Evolutionary conservation across 2,113 vertebrate genomes (phyloP), one percentile per base, ranked within the genome.

Genomic region (Pitta sordida): DNA sequence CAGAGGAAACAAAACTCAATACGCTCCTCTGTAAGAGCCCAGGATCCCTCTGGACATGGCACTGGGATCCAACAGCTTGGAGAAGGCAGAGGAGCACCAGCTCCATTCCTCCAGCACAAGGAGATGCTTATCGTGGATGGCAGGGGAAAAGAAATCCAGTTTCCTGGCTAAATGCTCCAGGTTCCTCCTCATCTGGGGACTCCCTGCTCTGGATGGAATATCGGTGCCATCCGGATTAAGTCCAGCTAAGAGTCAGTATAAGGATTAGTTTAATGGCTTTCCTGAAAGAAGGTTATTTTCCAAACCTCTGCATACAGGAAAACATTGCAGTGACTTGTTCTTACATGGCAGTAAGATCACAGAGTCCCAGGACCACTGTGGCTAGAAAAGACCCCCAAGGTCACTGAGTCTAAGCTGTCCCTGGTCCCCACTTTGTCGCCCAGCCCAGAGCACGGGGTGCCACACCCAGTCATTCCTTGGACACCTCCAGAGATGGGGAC

Each of bases 1-100:
- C 2, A 20, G 90, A 91, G 82, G 87, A 80, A 94, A 94, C 67
- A 85, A 68, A 92, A 88, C 74, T 96, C 87, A 96, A 91, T 96
- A 82, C 7, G 4, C 52, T 91, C 68, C 75, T 95, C 79, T 95
- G 96, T 94, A 69, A 44, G 41, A 83, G 91, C 70, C 0, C 2
- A 86, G 82, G 32, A 34, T 88, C 89, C 74, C 83, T 43, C 86
- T 43, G 70, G 77, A 86, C n/a, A 20, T 0, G 0, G 52, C 3
- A 1, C 34, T 63, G 83, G 85, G 95, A 91, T 69, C 83, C 89
- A 94, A 44, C 29, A 62, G 43, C 32, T 73, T 51, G 84, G 82
- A 90, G 65, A 62, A 82, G 77, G 91, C 77, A 41, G 46, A 62
- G 68, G 17, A 86, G 67, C 1, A 91, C 55, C 67, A 37, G 74